A percentile compares a stretch with the other conserved stretches of the same genome.
These are phyloP conservation scores for Maniola jurtina DNA, from an alignment of 1,140 invertebrate genomes.

Conservation along the genomic window DNA sequence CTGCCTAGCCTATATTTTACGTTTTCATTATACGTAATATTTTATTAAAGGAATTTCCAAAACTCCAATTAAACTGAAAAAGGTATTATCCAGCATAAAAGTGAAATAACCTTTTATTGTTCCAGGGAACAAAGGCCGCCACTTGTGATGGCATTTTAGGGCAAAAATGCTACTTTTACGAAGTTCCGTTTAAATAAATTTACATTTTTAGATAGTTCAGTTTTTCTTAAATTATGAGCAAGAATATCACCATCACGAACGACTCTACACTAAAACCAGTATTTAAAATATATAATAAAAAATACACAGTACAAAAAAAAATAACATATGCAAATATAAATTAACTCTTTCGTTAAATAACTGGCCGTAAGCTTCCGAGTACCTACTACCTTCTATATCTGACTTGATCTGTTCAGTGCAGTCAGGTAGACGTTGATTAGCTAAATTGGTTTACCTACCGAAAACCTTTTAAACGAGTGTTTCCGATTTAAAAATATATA, in stretches of 20 bases:
- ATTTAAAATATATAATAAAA: too few relatives aligned
- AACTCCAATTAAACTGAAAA: slow-evolving; percentile 2
- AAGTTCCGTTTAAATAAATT: slow-evolving; percentile 3
- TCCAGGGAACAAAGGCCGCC: neutral
- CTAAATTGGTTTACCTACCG: neutral
- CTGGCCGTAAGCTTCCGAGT: neutral
- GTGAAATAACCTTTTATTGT: slow-evolving; percentile 6
- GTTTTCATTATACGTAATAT: neutral
- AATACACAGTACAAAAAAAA: too few relatives aligned
- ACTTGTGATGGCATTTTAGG: neutral
- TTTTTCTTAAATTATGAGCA: too few relatives aligned
- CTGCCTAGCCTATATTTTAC: too few relatives aligned
- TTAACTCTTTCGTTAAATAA: neutral
- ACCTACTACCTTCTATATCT: neutral
- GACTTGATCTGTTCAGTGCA: neutral
- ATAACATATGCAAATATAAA: neutral
- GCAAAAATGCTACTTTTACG: neutral
- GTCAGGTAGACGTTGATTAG: neutral
- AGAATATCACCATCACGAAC: too few relatives aligned
- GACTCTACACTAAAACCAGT: too few relatives aligned
- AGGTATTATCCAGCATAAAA: neutral
- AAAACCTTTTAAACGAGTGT: neutral
- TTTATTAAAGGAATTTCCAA: neutral
- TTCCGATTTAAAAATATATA: neutral
- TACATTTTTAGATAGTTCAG: neutral